Conservation (phyloP, 2,888 invertebrate genomes). For the Microplitis deprimator region DNA sequence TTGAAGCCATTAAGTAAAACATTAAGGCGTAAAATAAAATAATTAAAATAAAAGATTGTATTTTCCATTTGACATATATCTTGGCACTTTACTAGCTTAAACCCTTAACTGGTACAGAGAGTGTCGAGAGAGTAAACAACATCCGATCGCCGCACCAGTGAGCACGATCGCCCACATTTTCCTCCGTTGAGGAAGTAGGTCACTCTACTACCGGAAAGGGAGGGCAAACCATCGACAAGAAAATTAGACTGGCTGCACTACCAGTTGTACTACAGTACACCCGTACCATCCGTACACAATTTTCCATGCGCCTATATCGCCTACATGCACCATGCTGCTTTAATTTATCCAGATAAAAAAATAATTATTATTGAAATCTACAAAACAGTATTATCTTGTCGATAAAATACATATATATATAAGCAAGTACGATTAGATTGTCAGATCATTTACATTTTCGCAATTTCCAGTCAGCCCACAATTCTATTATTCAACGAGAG, state of each 20-base stretch:
- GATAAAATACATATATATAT: conserved; percentile 31
- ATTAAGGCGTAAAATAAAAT: too few species aligned
- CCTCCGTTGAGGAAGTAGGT: conserved; percentile 53
- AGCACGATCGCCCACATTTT: background rate
- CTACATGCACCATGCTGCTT: too few species aligned
- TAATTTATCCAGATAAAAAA: too few species aligned
- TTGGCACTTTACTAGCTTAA: conserved; percentile 13
- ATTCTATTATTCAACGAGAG: conserved; percentile 3
- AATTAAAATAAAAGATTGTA: background rate
- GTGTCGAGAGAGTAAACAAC: conserved; percentile 49
- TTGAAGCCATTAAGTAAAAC: too few species aligned
- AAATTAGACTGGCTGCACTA: conserved; percentile 48
- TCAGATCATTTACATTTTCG: conserved; percentile 13
- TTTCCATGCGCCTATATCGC: background rate
- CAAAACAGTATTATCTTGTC: conserved; percentile 8
- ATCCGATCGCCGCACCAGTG: conserved; percentile 34
- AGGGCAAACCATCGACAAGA: conserved; percentile 41
- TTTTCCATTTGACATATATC: background rate
- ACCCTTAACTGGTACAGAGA: background rate
- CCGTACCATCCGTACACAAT: background rate
- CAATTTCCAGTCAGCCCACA: background rate
- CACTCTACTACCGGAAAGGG: conserved; percentile 42
- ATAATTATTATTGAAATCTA: too few species aligned
- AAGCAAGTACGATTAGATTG: conserved; percentile 3
- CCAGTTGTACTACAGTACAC: background rate